Conservation (phyloP, 1,140 invertebrate species). For the Palaemon carinicauda region DNA sequence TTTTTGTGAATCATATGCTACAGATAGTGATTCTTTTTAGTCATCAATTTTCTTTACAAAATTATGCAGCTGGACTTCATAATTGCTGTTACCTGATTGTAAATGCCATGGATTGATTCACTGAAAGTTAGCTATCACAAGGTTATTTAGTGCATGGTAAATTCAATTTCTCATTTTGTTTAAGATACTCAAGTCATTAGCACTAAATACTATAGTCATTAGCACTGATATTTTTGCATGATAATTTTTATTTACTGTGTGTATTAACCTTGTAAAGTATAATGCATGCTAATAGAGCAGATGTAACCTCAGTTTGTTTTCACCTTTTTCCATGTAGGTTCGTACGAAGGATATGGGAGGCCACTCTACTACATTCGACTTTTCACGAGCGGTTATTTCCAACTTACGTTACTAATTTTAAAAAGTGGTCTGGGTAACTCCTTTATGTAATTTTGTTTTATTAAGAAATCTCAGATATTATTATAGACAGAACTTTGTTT, state of each 20-base stretch:
- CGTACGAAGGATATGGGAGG: slow-evolving; percentile 95
- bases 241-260: background rate
- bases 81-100: too few species aligned
- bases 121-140: too few species aligned
- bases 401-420: slow-evolving; percentile 67
- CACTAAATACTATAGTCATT: too few species aligned
- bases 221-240: too few species aligned
- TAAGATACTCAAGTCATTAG: too few species aligned
- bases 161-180: too few species aligned
- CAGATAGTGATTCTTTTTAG: too few species aligned
- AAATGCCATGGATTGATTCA: too few species aligned
- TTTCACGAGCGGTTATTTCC: slow-evolving; percentile 88
- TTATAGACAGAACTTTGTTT: background rate
- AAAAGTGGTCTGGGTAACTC: background rate
- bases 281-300: background rate
- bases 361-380: slow-evolving; percentile 93
- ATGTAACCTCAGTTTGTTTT: background rate
- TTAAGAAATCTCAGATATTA: background rate
- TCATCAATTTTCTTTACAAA: too few species aligned
- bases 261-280: background rate
- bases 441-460: background rate
- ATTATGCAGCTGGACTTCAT: too few species aligned
- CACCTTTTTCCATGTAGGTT: slow-evolving; percentile 68
- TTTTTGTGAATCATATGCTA: too few species aligned
- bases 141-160: too few species aligned